Percentiles rank a stretch among this genome's conserved stretches.
phyloP scores from a whole-genome alignment of 2,888 invertebrate genomes.

The Ametastegia equiseti region DNA sequence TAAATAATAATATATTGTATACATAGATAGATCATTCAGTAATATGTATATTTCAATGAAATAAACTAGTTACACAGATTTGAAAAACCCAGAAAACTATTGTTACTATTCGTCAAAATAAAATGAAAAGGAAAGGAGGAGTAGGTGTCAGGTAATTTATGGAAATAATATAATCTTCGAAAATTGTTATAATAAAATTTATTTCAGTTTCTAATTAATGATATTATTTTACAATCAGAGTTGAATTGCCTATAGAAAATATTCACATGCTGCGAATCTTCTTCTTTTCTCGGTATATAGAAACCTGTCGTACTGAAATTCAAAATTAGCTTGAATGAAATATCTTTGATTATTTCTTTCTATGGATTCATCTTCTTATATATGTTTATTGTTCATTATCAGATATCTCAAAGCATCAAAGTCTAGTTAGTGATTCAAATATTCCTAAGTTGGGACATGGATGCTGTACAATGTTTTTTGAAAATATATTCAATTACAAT shows the following conservation, averaged over 20 bases:
- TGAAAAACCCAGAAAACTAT: neutral
- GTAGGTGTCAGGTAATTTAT: neutral
- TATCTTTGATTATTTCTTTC: too few species aligned
- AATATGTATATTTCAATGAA: conserved; percentile 26
- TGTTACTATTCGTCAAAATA: too few species aligned
- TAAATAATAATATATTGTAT: conserved; percentile 7
- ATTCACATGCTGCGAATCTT: conserved; percentile 84
- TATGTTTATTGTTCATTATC: too few species aligned
- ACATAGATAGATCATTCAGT: conserved; percentile 6
- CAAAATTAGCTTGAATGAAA: neutral
- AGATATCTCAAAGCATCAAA: neutral
- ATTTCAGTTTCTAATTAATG: conserved; percentile 13
- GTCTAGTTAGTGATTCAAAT: neutral
- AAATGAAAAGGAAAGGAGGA: neutral
- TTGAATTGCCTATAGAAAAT: neutral
- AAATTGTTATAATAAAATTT: neutral
- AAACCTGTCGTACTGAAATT: conserved; percentile 82
- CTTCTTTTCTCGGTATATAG: conserved; percentile 85
- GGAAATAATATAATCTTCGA: neutral
- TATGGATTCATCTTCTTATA: too few species aligned
- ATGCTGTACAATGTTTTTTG: neutral
- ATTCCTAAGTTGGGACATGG: too few species aligned
- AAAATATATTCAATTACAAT: neutral
- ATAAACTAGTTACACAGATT: conserved; percentile 4
- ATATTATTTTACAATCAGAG: neutral